phyloP scores from a whole-genome alignment of 2,113 vertebrate genomes.

The Choloepus hoffmanni region DNA sequence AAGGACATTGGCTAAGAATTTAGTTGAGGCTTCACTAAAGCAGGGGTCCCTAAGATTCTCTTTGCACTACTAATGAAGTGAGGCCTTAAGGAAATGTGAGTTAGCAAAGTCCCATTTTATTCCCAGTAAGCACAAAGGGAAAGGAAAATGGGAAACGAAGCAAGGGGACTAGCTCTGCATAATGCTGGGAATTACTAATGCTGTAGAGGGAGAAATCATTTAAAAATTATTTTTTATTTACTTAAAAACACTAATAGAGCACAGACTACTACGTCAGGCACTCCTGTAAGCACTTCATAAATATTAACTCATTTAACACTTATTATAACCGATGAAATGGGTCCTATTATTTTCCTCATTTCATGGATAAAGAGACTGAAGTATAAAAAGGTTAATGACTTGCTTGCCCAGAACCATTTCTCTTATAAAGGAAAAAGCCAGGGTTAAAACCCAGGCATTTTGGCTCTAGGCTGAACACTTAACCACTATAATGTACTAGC shows the following conservation, averaged over 20 bases:
- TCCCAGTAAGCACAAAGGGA: not conserved
- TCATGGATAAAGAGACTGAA: not conserved
- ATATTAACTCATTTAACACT: not conserved
- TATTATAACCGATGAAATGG: not conserved
- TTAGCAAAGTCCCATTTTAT: not conserved
- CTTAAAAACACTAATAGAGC: not conserved
- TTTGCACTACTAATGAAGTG: not conserved
- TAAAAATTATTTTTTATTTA: not conserved
- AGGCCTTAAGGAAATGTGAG: not conserved
- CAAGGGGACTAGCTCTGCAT: not conserved
- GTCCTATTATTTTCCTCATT: not conserved
- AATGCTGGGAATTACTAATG: not conserved
- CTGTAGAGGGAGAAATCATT: not conserved
- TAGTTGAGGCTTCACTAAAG: not conserved
- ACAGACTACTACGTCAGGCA: slow-evolving; percentile 31
- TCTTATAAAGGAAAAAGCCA: not conserved
- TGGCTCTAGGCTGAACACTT: not conserved
- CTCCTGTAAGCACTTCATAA: not conserved
- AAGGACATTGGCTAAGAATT: not conserved
- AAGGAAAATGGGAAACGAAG: not conserved
- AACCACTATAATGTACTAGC: not conserved
- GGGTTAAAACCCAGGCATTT: not conserved
- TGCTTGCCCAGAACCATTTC: not conserved
- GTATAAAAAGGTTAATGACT: not conserved
- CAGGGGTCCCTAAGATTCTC: not conserved